Evolutionary conservation across 1,140 invertebrate genomes (phyloP).

Genomic region (Cyrtorhinus lividipennis): DNA sequence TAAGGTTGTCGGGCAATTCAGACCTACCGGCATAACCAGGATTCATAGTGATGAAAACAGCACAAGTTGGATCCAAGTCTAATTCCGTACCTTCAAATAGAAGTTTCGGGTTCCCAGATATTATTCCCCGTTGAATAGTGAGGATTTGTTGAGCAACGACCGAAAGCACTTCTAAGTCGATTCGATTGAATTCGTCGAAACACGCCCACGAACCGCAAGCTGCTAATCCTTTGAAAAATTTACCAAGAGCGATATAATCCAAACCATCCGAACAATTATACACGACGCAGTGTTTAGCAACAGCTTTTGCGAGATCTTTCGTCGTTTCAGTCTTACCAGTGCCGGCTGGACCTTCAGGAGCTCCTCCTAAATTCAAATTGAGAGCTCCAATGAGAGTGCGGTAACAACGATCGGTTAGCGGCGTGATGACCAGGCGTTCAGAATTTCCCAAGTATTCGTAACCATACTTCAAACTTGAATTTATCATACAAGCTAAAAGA

Average conservation of each 20-base stretch:
- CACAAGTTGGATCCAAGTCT: conserved; percentile 75
- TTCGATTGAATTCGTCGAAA: conserved; percentile 89
- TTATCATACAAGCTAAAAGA: conserved; percentile 79
- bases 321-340: conserved; percentile 94
- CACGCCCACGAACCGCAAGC: conserved; percentile 94
- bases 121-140: conserved; percentile 62
- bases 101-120: conserved; percentile 52
- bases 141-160: conserved; percentile 79
- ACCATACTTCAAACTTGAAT: conserved; percentile 75
- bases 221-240: conserved; percentile 93
- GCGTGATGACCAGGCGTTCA: conserved; percentile 72
- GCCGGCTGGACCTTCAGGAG: conserved; percentile 87
- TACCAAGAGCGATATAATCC: conserved; percentile 84
- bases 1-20: conserved; percentile 87
- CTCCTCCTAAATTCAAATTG: conserved; percentile 68
- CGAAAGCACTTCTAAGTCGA: conserved; percentile 74
- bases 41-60: conserved; percentile 95
- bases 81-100: conserved; percentile 83
- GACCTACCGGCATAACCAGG: conserved; percentile 83
- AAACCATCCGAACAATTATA: conserved; percentile 92
- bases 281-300: conserved; percentile 91
- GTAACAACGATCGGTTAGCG: conserved; percentile 81
- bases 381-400: conserved; percentile 82
- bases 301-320: conserved; percentile 90
- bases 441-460: conserved; percentile 91